Evolutionary conservation across 2,113 vertebrate genomes (phyloP).

Genomic region (Aythya baeri): DNA sequence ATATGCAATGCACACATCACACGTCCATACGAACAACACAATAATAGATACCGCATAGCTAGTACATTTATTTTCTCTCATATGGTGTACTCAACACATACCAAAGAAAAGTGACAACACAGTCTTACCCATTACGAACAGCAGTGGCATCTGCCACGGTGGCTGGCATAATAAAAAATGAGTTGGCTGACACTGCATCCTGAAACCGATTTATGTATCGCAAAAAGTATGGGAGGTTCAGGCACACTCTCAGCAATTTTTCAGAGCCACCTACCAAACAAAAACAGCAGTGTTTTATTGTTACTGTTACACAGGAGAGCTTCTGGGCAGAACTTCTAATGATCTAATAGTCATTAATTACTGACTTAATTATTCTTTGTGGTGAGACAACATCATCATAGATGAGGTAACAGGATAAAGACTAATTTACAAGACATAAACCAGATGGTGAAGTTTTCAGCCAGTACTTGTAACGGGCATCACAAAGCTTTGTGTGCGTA

Average conservation of each 20-base stretch:
- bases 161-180: slow-evolving; percentile 99
- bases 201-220: slow-evolving; percentile 99
- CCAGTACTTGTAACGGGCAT: rapidly evolving
- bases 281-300: neutral
- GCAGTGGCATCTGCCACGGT: slow-evolving; percentile 97
- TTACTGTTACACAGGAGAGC: neutral
- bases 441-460: neutral
- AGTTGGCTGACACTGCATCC: slow-evolving; percentile 96
- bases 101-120: neutral
- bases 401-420: neutral
- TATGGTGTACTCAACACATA: rapidly evolving
- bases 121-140: slow-evolving; percentile 92
- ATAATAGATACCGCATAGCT: rapidly evolving
- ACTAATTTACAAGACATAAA: neutral
- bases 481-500: neutral
- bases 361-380: neutral
- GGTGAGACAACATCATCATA: neutral
- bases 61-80: neutral
- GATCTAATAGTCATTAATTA: neutral
- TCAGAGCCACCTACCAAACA: slow-evolving; percentile 89
- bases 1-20: rapidly evolving
- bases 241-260: slow-evolving; percentile 94
- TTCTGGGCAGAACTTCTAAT: neutral
- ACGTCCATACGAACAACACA: neutral
- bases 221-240: slow-evolving; percentile 97